Evolutionary conservation across 2,113 vertebrate species (phyloP).

Genomic region (Semnopithecus entellus): DNA sequence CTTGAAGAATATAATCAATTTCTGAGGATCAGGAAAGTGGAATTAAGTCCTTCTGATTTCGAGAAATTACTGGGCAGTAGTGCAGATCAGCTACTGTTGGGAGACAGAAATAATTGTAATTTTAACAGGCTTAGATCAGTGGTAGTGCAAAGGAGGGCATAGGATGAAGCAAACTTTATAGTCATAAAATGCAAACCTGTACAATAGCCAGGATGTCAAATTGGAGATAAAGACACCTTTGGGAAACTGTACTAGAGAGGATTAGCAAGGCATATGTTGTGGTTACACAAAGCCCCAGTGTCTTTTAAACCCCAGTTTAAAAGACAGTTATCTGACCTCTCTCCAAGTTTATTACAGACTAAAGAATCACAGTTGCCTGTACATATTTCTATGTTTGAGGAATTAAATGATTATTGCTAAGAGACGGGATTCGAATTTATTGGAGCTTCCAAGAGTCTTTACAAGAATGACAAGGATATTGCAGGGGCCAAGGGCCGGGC

Average conservation of each 20-base stretch:
- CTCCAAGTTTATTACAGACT: background rate
- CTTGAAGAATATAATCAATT: background rate
- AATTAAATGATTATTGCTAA: background rate
- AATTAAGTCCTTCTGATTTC: background rate
- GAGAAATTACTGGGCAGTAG: background rate
- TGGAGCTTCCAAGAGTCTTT: background rate
- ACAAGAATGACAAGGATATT: no score
- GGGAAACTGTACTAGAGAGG: background rate
- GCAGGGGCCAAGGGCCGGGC: no score
- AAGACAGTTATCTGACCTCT: background rate
- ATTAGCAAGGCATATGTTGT: background rate
- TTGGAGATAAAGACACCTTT: background rate
- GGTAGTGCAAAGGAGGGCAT: background rate
- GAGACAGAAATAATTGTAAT: background rate
- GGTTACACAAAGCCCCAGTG: no score
- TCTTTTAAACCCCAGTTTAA: background rate
- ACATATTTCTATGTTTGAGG: background rate
- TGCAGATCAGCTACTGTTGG: background rate
- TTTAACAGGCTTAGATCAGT: background rate
- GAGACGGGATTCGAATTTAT: background rate
- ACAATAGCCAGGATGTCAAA: background rate
- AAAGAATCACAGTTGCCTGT: background rate
- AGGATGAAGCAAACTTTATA: background rate
- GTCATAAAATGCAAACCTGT: background rate
- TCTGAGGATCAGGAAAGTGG: background rate